Evolutionary conservation across 2,113 vertebrate genomes (phyloP).

Genomic region (Xyrauchen texanus): DNA sequence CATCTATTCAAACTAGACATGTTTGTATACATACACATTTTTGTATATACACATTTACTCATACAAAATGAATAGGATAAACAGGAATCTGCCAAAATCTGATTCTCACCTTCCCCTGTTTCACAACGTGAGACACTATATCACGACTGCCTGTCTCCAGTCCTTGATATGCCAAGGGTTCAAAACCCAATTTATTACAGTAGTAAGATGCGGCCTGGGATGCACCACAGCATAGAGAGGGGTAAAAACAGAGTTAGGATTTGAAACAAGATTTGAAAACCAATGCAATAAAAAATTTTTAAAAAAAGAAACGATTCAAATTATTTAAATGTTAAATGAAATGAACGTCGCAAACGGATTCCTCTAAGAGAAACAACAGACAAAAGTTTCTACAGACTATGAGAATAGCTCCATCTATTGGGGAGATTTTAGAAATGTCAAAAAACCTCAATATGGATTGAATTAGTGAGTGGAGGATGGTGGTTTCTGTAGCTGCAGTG

Average conservation of each 20-base stretch:
- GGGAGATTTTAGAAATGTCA: neutral
- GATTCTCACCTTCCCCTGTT: slow-evolving; percentile 84
- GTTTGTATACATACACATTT: no score
- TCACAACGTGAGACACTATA: slow-evolving; percentile 86
- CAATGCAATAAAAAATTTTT: no score
- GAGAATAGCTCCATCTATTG: slow-evolving; percentile 16
- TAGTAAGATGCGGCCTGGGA: slow-evolving; percentile 86
- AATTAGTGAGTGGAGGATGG: slow-evolving; percentile 46
- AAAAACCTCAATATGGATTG: slow-evolving; percentile 48
- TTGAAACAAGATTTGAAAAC: no score
- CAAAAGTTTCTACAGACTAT: neutral
- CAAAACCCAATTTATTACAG: slow-evolving; percentile 91
- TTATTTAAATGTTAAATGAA: no score
- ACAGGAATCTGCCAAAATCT: neutral
- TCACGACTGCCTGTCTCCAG: slow-evolving; percentile 90
- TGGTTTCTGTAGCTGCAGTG: slow-evolving; percentile 14
- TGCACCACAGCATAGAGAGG: neutral
- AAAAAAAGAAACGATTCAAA: no score
- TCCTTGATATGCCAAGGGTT: slow-evolving; percentile 86
- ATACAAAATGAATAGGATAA: neutral
- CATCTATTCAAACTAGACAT: no score
- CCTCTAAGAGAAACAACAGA: no score
- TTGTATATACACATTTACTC: no score
- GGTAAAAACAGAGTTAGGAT: neutral
- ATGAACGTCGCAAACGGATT: no score